These are phyloP conservation scores for Callyntrura guangdongensis DNA, from an alignment of 2,888 invertebrate species.

Conservation along the genomic window DNA sequence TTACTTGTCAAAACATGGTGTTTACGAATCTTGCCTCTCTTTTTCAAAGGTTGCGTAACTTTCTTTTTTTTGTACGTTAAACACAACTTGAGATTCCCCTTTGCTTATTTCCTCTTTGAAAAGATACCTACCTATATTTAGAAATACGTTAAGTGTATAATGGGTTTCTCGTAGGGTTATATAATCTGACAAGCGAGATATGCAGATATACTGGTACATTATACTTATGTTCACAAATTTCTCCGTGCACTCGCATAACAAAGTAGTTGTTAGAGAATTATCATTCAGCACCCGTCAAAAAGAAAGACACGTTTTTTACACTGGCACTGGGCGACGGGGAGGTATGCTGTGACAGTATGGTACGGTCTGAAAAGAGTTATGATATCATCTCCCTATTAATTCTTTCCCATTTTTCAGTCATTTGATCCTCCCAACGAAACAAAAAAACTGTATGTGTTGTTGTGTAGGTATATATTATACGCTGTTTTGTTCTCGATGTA, in stretches of 20 bases:
- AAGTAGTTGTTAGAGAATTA: constrained; percentile 58
- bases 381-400: constrained; percentile 75
- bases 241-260: constrained; percentile 66
- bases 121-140: constrained; percentile 12
- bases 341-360: neutral
- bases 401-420: constrained; percentile 62
- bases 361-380: constrained; percentile 54
- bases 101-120: neutral
- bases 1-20: constrained; percentile 65
- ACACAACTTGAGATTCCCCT: neutral
- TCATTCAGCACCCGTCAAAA: constrained; percentile 71
- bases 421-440: constrained; percentile 63
- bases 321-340: neutral
- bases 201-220: neutral
- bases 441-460: neutral
- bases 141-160: neutral
- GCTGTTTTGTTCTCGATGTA: neutral
- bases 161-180: neutral
- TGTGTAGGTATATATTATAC: neutral
- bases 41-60: constrained; percentile 17
- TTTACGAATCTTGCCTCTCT: constrained; percentile 17
- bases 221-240: neutral
- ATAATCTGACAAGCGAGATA: neutral
- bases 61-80: neutral
- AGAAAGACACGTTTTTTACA: constrained; percentile 12